Base-by-base conservation (phyloP, 2,888 invertebrate genomes). In the Dicyrtomina minuta region DNA sequence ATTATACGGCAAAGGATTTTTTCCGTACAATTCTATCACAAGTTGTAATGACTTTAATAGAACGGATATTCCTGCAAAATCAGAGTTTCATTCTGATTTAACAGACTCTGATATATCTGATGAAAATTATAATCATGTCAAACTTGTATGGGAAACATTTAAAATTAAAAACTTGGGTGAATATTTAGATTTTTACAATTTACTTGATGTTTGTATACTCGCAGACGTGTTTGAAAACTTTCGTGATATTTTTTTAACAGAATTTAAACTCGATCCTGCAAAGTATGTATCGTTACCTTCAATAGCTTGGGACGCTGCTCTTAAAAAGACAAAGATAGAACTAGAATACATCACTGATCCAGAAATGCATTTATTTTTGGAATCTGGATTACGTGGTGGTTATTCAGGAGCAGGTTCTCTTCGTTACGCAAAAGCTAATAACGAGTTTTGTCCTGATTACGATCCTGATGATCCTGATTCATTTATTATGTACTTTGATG, bases 221-320 rank as follows among this genome's bases (percentile, higher is more conserved):
- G 49, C 49, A 6, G 58, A 44, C 17, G 10, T 39, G 2, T 43
- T 58, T 12, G 27, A 27, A 17, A 58, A 43, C n/a, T 49, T 67
- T 58, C 17, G 17, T 1, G 20, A 10, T 3, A 12, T 49, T 10
- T 26, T 59, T 17, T 43, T 27, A 22, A 13, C 1, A 0, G 24
- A 22, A 1, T 67, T 67, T 59, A 27, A 44, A 17, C n/a, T 67
- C 0, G 44, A 51, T 46, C 59, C 67, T 5, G 13, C 20, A 12
- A 44, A 59, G 10, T 49, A n/a, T 27, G 26, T 43, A 3, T 44
- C 17, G 1, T 12, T 67, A 6, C 67, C 67, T 3, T 17, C 8
- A 8, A 26, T 67, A 33, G 24, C 33, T 12, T 67, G 27, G 22
- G 24, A 67, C 5, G 17, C 46, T 2, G 44, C 49, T 5, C 24